Evolutionary conservation across 2,888 invertebrate species (phyloP).

Genomic region (Dryomyza anilis): DNA sequence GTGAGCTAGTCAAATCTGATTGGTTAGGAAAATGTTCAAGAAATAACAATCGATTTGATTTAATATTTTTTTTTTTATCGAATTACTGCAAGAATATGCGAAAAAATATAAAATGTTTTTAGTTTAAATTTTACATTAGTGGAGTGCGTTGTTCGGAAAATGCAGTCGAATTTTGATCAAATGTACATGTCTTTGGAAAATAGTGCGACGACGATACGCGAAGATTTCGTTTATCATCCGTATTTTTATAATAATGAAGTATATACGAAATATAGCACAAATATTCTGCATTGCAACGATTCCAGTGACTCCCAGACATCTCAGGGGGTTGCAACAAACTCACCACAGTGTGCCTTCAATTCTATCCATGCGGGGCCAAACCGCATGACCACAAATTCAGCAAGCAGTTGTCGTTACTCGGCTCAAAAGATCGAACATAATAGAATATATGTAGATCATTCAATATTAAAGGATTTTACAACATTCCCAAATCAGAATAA

Average conservation of each 20-base stretch:
- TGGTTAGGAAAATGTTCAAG: neutral
- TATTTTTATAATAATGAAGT: neutral
- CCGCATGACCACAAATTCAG: neutral
- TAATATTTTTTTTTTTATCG: no score
- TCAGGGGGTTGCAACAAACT: no score
- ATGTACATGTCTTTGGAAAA: neutral
- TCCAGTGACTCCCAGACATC: no score
- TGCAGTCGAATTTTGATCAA: neutral
- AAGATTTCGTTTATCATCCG: neutral
- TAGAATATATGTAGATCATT: no score
- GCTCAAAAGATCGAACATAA: no score
- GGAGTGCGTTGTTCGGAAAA: constrained; percentile 7
- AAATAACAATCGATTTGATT: no score
- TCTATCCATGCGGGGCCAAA: neutral
- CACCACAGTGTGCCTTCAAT: neutral
- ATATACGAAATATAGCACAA: neutral
- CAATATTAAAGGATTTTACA: no score
- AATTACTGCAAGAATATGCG: neutral
- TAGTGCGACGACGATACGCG: neutral
- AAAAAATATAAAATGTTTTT: neutral
- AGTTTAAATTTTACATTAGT: neutral
- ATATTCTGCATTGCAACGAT: no score
- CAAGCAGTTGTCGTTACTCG: no score
- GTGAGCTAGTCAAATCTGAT: constrained; percentile 26
- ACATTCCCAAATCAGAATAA: no score